Evolutionary conservation across 2,113 vertebrate species (phyloP).

Genomic region (Dendrocopos noguchii): DNA sequence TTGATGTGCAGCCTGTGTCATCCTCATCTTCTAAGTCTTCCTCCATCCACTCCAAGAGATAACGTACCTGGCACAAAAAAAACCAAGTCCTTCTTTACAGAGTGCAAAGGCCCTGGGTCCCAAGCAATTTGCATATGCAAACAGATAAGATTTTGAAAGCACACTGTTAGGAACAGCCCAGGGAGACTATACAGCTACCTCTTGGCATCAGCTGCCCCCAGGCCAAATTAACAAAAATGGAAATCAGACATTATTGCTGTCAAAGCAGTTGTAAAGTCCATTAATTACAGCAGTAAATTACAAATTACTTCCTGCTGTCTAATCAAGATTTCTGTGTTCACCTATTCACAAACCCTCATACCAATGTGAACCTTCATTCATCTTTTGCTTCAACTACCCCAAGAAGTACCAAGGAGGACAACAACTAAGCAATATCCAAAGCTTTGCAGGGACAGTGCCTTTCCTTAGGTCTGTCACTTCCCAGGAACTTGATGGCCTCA

Average conservation of each 20-base stretch:
- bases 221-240: background rate
- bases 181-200: background rate
- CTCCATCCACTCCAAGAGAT: constrained; percentile 93
- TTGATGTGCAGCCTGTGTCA: constrained; percentile 16
- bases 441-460: background rate
- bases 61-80: constrained; percentile 84
- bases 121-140: background rate
- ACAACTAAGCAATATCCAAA: background rate
- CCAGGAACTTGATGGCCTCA: background rate
- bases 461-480: background rate
- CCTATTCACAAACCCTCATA: background rate
- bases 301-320: background rate
- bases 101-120: background rate
- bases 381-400: background rate
- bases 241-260: background rate
- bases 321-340: background rate
- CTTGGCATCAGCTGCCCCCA: background rate
- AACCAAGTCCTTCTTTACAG: background rate
- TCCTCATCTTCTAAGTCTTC: constrained; percentile 84
- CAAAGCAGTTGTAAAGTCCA: background rate
- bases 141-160: background rate
- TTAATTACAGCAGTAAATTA: background rate
- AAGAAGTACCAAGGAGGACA: background rate
- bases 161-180: background rate
- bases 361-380: background rate